These are phyloP conservation scores for Silurus glanis DNA, from an alignment of 2,113 vertebrate species.

Conservation along the genomic window DNA sequence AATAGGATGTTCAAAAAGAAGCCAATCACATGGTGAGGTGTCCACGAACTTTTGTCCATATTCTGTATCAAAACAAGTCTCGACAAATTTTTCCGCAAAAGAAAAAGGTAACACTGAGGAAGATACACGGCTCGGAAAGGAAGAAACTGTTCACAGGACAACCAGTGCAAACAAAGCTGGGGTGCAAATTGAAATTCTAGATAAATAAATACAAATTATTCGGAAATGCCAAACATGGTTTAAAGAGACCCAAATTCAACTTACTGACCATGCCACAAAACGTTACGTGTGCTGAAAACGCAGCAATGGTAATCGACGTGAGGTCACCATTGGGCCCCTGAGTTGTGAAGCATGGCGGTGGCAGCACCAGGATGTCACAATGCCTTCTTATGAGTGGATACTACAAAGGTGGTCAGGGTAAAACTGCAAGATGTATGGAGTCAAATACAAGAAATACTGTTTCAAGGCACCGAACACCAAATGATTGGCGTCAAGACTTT, in stretches of 20 bases:
- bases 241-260: neutral
- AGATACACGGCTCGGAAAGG: neutral
- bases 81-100: neutral
- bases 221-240: neutral
- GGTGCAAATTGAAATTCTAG: too few relatives aligned
- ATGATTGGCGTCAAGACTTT: too few relatives aligned
- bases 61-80: neutral
- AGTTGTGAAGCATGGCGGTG: neutral
- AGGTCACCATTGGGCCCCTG: too few relatives aligned
- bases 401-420: neutral
- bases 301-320: neutral
- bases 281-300: neutral
- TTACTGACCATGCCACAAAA: neutral
- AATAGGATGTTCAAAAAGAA: too few relatives aligned
- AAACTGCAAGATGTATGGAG: neutral
- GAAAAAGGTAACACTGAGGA: neutral
- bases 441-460: neutral
- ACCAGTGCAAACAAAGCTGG: neutral
- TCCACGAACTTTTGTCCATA: too few relatives aligned
- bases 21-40: too few relatives aligned
- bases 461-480: too few relatives aligned
- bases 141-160: neutral
- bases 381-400: neutral
- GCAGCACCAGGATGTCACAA: too few relatives aligned
- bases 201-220: neutral